Conservation (phyloP, 2,113 vertebrate genomes). For the Salvelinus sp. region DNA sequence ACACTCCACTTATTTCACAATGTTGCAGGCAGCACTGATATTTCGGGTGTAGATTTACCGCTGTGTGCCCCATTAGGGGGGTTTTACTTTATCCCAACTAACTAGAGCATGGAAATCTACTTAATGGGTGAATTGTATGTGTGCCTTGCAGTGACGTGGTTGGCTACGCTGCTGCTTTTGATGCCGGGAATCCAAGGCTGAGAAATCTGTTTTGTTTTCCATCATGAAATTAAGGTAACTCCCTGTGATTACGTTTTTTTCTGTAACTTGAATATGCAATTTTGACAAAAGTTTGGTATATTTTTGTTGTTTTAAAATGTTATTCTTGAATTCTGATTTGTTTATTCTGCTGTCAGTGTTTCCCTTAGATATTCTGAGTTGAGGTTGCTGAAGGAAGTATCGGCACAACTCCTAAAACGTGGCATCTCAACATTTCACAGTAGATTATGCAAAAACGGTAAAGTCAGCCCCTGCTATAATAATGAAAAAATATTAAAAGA, state of each 20-base stretch:
- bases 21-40: constrained; percentile 23
- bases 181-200: constrained; percentile 4
- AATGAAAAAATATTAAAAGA: too few species aligned
- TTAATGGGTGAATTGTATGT: constrained; percentile 39
- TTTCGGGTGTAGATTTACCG: constrained; percentile 21
- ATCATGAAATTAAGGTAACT: constrained; percentile 33
- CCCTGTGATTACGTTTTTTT: not conserved
- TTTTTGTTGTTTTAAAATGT: not conserved
- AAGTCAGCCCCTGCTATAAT: constrained; percentile 1
- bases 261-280: too few species aligned
- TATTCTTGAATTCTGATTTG: not conserved
- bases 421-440: constrained; percentile 49
- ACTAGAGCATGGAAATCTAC: constrained; percentile 41
- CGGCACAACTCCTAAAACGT: constrained; percentile 49
- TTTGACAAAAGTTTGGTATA: not conserved
- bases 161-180: constrained; percentile 8
- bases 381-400: constrained; percentile 59
- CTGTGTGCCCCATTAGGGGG: constrained; percentile 19
- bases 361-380: constrained; percentile 19
- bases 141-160: constrained; percentile 27
- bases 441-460: constrained; percentile 59
- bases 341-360: constrained; percentile 23
- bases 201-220: constrained; percentile 7
- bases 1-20: constrained; percentile 1
- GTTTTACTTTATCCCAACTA: constrained; percentile 13